Evolutionary conservation across 2,888 invertebrate genomes (phyloP).

Genomic region (Cosmorhoe ocellata): DNA sequence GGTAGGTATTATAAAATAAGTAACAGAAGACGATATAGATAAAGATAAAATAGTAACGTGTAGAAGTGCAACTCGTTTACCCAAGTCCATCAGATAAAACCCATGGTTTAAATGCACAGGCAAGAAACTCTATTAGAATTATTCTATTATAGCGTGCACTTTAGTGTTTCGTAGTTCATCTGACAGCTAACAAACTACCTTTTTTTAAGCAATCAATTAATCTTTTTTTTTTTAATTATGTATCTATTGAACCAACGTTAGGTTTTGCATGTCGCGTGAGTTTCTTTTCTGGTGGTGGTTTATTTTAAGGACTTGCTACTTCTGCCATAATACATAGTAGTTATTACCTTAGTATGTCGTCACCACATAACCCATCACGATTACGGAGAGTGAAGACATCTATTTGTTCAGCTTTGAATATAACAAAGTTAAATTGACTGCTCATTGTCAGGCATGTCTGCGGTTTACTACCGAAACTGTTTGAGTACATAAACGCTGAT

Average conservation of each 20-base stretch:
- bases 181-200: too few species aligned
- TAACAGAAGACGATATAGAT: too few species aligned
- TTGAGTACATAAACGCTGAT: not conserved
- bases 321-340: not conserved
- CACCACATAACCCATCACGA: conserved; percentile 7
- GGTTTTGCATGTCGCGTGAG: not conserved
- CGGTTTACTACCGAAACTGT: conserved; percentile 3
- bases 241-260: too few species aligned
- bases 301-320: not conserved
- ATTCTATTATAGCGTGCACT: too few species aligned
- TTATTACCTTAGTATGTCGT: conserved; percentile 5
- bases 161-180: too few species aligned
- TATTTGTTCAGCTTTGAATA: conserved; percentile 15
- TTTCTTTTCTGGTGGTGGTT: conserved; percentile 2
- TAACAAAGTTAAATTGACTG: conserved; percentile 14
- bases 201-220: too few species aligned
- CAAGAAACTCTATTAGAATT: too few species aligned
- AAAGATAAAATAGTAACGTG: not conserved
- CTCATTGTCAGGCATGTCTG: conserved; percentile 3
- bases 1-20: not conserved
- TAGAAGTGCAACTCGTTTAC: not conserved
- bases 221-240: too few species aligned
- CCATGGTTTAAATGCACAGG: too few species aligned
- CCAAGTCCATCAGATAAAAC: too few species aligned
- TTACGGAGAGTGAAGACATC: conserved; percentile 8